A percentile compares a stretch with the other conserved stretches of the same genome.
phyloP scores from a whole-genome alignment of 64 coral and sea anemone species.

The Actinia tenebrosa region DNA sequence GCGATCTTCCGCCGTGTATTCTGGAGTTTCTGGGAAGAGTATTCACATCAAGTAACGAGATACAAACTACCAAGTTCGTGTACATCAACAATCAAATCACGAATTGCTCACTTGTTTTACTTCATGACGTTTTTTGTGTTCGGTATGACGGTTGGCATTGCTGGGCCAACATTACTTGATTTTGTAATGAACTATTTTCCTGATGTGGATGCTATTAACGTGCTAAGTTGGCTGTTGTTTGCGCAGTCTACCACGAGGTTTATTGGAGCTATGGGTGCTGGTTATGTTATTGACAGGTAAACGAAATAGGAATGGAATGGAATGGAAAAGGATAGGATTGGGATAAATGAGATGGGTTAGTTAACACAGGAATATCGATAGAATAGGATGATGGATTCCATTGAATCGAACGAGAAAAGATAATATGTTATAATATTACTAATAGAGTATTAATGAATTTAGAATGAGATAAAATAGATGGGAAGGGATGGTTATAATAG shows the following conservation, averaged over 20 bases:
- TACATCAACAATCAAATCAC: neutral
- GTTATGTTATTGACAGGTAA: constrained; percentile 81
- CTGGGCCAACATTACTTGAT: constrained; percentile 77
- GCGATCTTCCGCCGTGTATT: constrained; percentile 39
- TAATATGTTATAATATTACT: no score
- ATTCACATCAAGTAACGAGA: neutral
- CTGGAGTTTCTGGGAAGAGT: neutral
- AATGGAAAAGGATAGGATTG: neutral
- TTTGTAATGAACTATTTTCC: constrained; percentile 68
- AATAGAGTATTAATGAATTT: no score
- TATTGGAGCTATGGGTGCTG: constrained; percentile 71
- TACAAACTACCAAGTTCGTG: constrained; percentile 4
- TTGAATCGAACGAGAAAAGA: no score
- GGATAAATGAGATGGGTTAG: no score
- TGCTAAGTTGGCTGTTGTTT: constrained; percentile 74
- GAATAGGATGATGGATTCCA: no score
- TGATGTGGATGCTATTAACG: constrained; percentile 60
- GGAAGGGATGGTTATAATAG: no score
- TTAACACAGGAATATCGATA: no score
- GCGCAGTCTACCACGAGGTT: constrained; percentile 72
- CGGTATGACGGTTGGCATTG: constrained; percentile 85
- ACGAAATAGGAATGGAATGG: neutral
- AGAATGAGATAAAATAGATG: no score
- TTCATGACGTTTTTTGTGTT: constrained; percentile 87
- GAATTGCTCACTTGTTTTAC: constrained; percentile 23